Evolutionary conservation across 2,113 vertebrate species (phyloP), one percentile per base, ranked within the genome.

Genomic region (Paedocypris sp.): DNA sequence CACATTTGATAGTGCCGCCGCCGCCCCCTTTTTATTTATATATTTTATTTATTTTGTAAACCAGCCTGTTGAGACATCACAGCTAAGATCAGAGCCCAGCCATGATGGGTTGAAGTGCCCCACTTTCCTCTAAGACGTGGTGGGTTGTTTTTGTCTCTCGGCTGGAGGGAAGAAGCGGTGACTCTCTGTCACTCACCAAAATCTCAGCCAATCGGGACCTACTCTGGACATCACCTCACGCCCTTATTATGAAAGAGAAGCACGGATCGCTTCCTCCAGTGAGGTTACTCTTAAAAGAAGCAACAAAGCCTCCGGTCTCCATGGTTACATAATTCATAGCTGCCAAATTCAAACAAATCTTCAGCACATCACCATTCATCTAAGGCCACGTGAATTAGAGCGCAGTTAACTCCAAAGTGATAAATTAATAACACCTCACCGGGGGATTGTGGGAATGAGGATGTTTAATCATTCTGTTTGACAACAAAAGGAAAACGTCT

Each of bases 391-490:
- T 52, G 70, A 50, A 66, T 69, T 63, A 58, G 61, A 54, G 54
- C 41, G 22, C 28, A 50, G 71, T 80, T 80, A 74, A 77, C 75
- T 75, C 73, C 79, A 74, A 77, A 80, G 75, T 77, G 70, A 83
- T 83, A 83, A 82, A 83, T 86, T 83, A 83, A 76, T 84, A 82
- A 84, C 69, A 57, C 52, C 23, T 65, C 76, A 76, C 73, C 77
- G 74, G 74, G 81, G 80, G 82, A 82, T 78, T 73, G 73, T 81
- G 77, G 80, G 79, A 82, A 84, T 78, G 80, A 82, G 74, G 69
- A 38, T 82, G 78, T 83, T 86, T 86, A 85, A 79, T 83, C 76
- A 86, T 84, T 87, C 83, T 83, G 81, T 87, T 85, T 86, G 84
- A 87, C 81, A 84, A 85, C 79, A 81, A 73, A 83, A 81, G 79